Percentiles rank a stretch among this genome's conserved stretches.
These are phyloP conservation scores for Dermochelys coriacea DNA, from an alignment of 2,797 vertebrate species.

Conservation along the genomic window DNA sequence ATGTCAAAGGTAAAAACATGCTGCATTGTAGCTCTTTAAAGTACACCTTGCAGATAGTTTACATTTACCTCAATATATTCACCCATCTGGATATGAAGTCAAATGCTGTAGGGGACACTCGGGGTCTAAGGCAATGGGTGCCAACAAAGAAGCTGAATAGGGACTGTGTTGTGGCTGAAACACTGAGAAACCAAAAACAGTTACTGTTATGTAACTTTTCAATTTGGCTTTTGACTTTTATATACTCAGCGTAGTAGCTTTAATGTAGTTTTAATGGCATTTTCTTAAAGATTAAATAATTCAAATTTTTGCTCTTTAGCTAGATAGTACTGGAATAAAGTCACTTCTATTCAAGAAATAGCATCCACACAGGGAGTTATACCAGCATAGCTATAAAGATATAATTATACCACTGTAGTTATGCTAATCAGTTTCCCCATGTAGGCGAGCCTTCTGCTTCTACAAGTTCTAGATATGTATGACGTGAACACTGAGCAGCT, in stretches of 20 bases:
- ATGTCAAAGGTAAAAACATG: background rate
- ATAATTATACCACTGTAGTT: background rate
- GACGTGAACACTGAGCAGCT: background rate
- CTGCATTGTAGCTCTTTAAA: too few species aligned
- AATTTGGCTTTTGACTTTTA: background rate
- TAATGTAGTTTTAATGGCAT: background rate
- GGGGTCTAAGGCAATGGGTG: too few species aligned
- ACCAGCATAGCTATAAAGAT: background rate
- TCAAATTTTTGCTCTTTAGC: background rate
- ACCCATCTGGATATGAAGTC: too few species aligned
- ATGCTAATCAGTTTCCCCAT: rapidly evolving
- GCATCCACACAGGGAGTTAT: rapidly evolving
- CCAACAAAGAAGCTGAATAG: background rate
- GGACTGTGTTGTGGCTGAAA: background rate
- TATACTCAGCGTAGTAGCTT: background rate
- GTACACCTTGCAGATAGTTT: too few species aligned
- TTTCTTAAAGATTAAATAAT: background rate
- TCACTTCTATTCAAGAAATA: too few species aligned
- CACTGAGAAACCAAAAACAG: background rate
- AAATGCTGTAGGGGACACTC: too few species aligned
- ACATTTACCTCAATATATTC: too few species aligned
- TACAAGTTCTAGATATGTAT: rapidly evolving
- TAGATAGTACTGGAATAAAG: background rate
- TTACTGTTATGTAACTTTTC: too few species aligned
- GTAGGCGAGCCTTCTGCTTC: background rate